Conservation (phyloP, 2,888 invertebrate genomes). For the Salpingus planirostris region DNA sequence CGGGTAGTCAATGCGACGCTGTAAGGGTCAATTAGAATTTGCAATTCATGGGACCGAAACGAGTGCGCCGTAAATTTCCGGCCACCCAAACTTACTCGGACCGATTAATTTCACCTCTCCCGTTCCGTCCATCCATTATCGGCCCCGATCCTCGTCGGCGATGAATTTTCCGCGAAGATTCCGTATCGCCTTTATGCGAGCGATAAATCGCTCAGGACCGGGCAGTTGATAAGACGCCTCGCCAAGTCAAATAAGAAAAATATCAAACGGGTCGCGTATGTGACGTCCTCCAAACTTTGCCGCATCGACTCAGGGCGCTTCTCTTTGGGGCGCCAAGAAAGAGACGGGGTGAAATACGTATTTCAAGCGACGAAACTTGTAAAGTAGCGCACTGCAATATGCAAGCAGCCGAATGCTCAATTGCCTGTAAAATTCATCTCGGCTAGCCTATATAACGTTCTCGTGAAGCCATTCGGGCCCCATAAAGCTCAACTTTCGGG, state of each 20-base stretch:
- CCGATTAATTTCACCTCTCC: conserved; percentile 32
- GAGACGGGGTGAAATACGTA: too few relatives aligned
- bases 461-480: conserved; percentile 5
- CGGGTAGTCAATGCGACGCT: conserved; percentile 28
- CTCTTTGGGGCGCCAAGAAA: too few relatives aligned
- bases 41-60: conserved; percentile 26
- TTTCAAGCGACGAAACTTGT: conserved; percentile 8
- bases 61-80: conserved; percentile 34
- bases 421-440: conserved; percentile 12
- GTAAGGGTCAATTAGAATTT: conserved; percentile 30
- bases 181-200: conserved; percentile 9
- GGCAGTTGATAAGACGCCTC: too few relatives aligned
- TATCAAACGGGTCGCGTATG: too few relatives aligned
- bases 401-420: conserved; percentile 11
- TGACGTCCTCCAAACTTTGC: too few relatives aligned
- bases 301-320: too few relatives aligned
- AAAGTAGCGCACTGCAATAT: conserved; percentile 11
- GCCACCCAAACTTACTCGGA: conserved; percentile 29
- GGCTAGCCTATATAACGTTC: conserved; percentile 6
- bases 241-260: too few relatives aligned
- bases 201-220: too few relatives aligned
- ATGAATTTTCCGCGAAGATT: too few relatives aligned
- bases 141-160: too few relatives aligned
- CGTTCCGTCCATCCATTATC: too few relatives aligned
- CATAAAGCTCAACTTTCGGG: too few relatives aligned